Conservation (phyloP, 2,888 invertebrate species). For the Trissolcus brochymenae region DNA sequence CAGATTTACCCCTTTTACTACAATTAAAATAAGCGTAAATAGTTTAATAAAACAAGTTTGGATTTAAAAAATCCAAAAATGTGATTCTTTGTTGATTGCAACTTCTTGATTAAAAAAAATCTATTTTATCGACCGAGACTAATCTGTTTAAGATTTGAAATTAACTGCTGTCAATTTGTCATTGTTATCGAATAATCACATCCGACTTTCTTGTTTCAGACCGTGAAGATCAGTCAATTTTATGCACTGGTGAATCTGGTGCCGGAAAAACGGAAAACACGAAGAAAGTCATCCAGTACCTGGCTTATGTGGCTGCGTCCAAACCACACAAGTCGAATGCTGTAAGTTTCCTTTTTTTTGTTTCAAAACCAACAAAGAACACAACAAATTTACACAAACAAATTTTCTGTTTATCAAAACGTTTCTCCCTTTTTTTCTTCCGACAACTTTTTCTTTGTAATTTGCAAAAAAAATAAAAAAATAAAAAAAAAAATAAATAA, state of each 20-base stretch:
- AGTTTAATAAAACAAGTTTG: background rate
- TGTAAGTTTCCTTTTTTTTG: conserved; percentile 79
- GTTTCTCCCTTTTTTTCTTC: too few species aligned
- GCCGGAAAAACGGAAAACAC: conserved; percentile 99
- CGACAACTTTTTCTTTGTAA: background rate
- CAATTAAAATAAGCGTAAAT: background rate
- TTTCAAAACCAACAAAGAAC: background rate
- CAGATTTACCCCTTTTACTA: background rate
- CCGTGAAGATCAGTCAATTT: conserved; percentile 99
- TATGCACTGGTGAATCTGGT: conserved; percentile 99
- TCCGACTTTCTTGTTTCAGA: conserved; percentile 81
- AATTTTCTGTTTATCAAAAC: too few species aligned
- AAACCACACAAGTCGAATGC: conserved; percentile 91
- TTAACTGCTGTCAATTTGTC: conserved; percentile 26
- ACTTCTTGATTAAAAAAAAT: background rate
- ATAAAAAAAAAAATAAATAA: background rate
- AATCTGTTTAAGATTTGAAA: background rate
- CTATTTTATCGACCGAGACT: background rate
- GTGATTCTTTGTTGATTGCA: too few species aligned
- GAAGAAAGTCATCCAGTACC: conserved; percentile 99
- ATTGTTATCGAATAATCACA: conserved; percentile 20
- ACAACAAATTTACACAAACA: too few species aligned
- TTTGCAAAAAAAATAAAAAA: background rate
- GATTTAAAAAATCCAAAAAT: background rate
- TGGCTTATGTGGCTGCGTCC: conserved; percentile 99